Conservation (phyloP, 1,140 invertebrate genomes). For the Zophobas morio region DNA sequence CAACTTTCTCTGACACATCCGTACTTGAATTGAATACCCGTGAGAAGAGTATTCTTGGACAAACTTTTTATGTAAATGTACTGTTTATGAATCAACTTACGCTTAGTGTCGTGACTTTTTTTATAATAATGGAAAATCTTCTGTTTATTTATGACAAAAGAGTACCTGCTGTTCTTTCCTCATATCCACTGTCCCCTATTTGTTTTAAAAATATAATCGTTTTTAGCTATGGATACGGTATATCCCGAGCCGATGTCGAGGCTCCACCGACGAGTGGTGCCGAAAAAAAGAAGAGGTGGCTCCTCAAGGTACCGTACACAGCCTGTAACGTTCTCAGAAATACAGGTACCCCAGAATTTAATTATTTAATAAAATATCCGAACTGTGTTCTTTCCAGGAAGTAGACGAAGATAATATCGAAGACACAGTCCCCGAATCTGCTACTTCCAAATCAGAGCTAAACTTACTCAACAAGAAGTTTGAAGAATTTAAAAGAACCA, state of each 20-base stretch:
- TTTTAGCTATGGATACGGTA: slow-evolving; percentile 76
- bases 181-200: no score
- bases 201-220: not conserved
- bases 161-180: no score
- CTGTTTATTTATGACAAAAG: no score
- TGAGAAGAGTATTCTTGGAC: no score
- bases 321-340: slow-evolving; percentile 84
- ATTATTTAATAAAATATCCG: slow-evolving; percentile 9
- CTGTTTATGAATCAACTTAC: not conserved
- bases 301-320: slow-evolving; percentile 76
- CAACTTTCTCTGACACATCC: no score
- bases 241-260: slow-evolving; percentile 80
- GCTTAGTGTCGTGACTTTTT: not conserved
- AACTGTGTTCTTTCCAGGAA: slow-evolving; percentile 68
- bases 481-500: slow-evolving; percentile 66
- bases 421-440: slow-evolving; percentile 56
- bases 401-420: slow-evolving; percentile 74
- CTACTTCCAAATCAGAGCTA: slow-evolving; percentile 63
- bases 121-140: not conserved
- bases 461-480: slow-evolving; percentile 68
- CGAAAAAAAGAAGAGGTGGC: slow-evolving; percentile 71
- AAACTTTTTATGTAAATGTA: no score
- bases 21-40: no score
- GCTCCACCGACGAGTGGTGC: slow-evolving; percentile 73
- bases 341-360: slow-evolving; percentile 71